Evolutionary conservation across 2,797 vertebrate species (phyloP), one percentile per base, ranked within the genome.

Genomic region (Cyclura pinguis): DNA sequence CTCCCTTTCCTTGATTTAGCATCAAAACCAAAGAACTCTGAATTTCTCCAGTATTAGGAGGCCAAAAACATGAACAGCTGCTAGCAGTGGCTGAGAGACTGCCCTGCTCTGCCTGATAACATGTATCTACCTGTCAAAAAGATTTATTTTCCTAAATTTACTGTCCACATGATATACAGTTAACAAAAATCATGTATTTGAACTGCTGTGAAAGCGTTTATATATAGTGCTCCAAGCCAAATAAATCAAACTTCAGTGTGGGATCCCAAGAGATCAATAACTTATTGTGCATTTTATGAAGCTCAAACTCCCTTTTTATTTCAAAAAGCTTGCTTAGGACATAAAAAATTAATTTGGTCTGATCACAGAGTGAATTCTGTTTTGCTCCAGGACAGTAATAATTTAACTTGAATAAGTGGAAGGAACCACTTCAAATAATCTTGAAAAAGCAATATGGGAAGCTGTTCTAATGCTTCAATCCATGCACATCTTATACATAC

Each of bases 371-470:
- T 55, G 50, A 88, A 57, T 35, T 69, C 87, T 72, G 64, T 81
- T 80, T 57, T 64, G 55, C 38, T 10, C 57, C 9, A 78, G 78
- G 57, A 82, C n/a, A 62, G 20, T 57, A 59, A 42, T 18, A 67
- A 84, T 50, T 69, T 20, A 64, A n/a, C 67, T 50, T 57, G 80
- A 55, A 69, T 85, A 85, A 85, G 42, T 12, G 24, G 47, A n/a
- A 72, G 47, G 1, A 42, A 50, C 18, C 32, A 69, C 0, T 85
- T 72, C 67, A 67, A 38, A 35, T 86, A 87, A 90, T 69, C 42
- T 87, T 90, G 38, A 89, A 20, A 77, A 85, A 38, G 72, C 52
- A n/a, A 92, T 86, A 9, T 86, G 55, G 42, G 69, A 89, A 94
- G 89, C 50, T 1, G 16, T 86, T 83, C 72, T 82, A 0, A 69